These are phyloP conservation scores for Rana temporaria DNA, from an alignment of 2,113 vertebrate species.

Conservation along the genomic window DNA sequence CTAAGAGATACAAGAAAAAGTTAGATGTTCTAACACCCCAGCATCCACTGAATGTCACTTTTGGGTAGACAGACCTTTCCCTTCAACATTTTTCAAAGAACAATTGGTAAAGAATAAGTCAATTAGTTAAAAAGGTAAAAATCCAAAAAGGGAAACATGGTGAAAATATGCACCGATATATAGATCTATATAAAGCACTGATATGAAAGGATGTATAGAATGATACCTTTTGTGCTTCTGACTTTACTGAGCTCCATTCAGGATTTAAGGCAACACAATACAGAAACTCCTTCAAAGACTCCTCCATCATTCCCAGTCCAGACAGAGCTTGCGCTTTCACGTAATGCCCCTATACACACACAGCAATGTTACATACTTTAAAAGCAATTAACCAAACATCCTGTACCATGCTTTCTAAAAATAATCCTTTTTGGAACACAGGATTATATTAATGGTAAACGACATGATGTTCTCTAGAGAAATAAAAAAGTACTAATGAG, in stretches of 20 bases:
- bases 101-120: neutral
- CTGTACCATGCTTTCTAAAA: conserved; percentile 50
- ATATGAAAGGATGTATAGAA: neutral
- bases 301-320: conserved; percentile 80
- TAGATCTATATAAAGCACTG: no score
- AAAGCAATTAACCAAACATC: conserved; percentile 40
- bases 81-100: no score
- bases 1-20: no score
- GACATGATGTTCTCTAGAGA: conserved; percentile 36
- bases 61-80: no score
- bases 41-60: no score
- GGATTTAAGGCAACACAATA: conserved; percentile 89
- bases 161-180: neutral
- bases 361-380: conserved; percentile 49
- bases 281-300: conserved; percentile 88
- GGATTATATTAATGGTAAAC: conserved; percentile 36
- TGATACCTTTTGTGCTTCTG: conserved; percentile 87
- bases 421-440: conserved; percentile 37
- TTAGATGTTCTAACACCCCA: no score
- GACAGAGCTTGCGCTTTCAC: conserved; percentile 85
- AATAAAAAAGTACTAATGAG: conserved; percentile 18
- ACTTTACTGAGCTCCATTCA: conserved; percentile 84
- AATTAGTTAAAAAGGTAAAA: neutral
- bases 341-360: conserved; percentile 80
- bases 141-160: neutral